These are phyloP conservation scores for Neoaliturus tenellus DNA, from an alignment of 2,888 invertebrate species.

Conservation along the genomic window DNA sequence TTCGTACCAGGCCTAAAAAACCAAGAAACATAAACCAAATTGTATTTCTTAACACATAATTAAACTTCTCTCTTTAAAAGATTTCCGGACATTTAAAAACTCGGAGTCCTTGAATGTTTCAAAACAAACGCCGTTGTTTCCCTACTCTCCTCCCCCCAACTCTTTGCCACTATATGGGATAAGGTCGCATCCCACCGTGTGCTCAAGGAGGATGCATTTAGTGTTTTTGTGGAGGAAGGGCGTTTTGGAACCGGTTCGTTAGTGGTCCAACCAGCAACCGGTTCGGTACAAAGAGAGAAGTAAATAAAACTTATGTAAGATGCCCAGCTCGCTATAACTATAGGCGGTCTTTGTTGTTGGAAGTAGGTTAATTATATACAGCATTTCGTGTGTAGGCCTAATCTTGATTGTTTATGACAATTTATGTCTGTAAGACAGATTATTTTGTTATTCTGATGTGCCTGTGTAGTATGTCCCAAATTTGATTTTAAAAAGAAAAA, in stretches of 20 bases:
- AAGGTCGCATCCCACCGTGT: neutral
- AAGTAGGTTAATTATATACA: constrained; percentile 4
- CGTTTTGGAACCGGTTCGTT: neutral
- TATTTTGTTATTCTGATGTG: too few species aligned
- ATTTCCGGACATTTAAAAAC: neutral
- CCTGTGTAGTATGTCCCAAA: too few species aligned
- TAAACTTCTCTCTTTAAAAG: too few species aligned
- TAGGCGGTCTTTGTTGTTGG: neutral
- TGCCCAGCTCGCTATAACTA: neutral
- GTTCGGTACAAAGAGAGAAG: neutral
- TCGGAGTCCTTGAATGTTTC: neutral
- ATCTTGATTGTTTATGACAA: too few species aligned
- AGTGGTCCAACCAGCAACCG: neutral
- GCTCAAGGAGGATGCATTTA: neutral
- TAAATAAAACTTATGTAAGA: constrained; percentile 25
- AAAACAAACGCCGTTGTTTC: constrained; percentile 5
- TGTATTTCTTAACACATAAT: too few species aligned
- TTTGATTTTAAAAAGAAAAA: too few species aligned
- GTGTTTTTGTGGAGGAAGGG: neutral
- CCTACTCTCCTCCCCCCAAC: neutral
- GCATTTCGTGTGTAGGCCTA: too few species aligned
- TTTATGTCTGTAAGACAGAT: too few species aligned
- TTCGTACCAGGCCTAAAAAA: too few species aligned
- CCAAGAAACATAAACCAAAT: too few species aligned
- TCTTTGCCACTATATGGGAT: neutral